Percentiles rank a stretch among this genome's conserved stretches.
These are phyloP conservation scores for Eilema sororculum DNA, from an alignment of 2,888 invertebrate genomes.

Conservation along the genomic window DNA sequence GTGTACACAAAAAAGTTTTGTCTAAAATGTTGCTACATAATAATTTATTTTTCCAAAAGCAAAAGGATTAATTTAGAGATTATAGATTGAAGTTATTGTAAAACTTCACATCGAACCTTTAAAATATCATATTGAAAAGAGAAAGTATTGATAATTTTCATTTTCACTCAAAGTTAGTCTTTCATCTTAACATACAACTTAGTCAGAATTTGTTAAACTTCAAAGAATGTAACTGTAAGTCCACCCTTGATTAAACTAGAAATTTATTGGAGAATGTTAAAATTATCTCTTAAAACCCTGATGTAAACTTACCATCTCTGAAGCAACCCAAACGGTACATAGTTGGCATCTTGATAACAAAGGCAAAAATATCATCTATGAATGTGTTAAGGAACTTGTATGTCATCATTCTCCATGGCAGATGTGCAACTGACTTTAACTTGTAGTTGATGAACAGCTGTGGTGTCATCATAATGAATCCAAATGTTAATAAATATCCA, in stretches of 20 bases:
- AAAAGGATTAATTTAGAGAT: background rate
- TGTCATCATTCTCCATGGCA: slow-evolving; percentile 99
- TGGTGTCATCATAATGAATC: slow-evolving; percentile 99
- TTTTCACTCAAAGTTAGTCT: background rate
- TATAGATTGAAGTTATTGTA: background rate
- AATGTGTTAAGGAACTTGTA: slow-evolving; percentile 99
- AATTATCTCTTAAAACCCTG: background rate
- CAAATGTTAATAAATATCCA: slow-evolving; percentile 98
- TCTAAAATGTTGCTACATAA: background rate
- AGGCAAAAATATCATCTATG: slow-evolving; percentile 99
- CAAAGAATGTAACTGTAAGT: background rate
- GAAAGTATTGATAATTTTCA: too few species aligned
- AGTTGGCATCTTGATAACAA: slow-evolving; percentile 99
- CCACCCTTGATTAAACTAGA: background rate
- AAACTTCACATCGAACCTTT: too few species aligned
- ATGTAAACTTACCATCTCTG: slow-evolving; percentile 91
- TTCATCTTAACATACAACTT: background rate
- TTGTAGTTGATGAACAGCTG: slow-evolving; percentile 99
- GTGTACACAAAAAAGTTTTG: background rate
- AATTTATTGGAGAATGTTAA: background rate
- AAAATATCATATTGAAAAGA: too few species aligned
- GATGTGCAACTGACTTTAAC: slow-evolving; percentile 98
- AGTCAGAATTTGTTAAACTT: background rate
- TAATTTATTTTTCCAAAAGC: background rate
- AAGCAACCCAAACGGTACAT: slow-evolving; percentile 99